Conservation (phyloP, 2,113 vertebrate genomes). For the Polypterus bichir region DNA sequence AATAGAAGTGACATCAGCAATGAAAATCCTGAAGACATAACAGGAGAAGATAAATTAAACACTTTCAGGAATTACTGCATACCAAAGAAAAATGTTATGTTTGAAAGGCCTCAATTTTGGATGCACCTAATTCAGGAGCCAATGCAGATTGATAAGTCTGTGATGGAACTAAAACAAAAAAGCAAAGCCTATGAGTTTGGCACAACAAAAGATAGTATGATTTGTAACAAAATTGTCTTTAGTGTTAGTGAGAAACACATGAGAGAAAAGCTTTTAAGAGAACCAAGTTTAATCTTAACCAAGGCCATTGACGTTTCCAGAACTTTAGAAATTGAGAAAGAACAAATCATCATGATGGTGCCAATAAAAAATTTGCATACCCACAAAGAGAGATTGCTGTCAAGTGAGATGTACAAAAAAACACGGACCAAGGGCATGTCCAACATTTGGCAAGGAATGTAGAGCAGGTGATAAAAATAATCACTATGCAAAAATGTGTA, state of each 20-base stretch:
- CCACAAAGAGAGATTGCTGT: too few species aligned
- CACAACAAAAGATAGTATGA: conserved; percentile 11
- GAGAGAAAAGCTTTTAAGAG: neutral
- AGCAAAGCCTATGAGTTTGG: conserved; percentile 20
- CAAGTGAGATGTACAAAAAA: too few species aligned
- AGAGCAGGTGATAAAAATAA: too few species aligned
- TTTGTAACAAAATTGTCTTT: conserved; percentile 22
- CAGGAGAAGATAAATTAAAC: too few species aligned
- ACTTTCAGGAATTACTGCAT: too few species aligned
- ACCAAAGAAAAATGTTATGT: conserved; percentile 15
- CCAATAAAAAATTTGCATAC: too few species aligned
- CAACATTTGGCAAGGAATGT: too few species aligned
- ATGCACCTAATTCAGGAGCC: neutral
- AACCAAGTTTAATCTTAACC: neutral
- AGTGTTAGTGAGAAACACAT: conserved; percentile 7
- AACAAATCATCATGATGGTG: conserved; percentile 3
- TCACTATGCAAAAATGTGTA: too few species aligned
- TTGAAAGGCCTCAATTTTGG: conserved; percentile 1
- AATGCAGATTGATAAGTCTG: conserved; percentile 10
- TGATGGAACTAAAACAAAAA: conserved; percentile 18
- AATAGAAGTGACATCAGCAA: too few species aligned
- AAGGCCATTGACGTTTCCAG: conserved; percentile 8
- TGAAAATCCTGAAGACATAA: too few species aligned
- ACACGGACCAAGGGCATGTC: too few species aligned
- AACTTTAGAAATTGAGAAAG: conserved; percentile 11